Conservation (phyloP, 2,888 invertebrate species). For the Encarsia formosa region DNA sequence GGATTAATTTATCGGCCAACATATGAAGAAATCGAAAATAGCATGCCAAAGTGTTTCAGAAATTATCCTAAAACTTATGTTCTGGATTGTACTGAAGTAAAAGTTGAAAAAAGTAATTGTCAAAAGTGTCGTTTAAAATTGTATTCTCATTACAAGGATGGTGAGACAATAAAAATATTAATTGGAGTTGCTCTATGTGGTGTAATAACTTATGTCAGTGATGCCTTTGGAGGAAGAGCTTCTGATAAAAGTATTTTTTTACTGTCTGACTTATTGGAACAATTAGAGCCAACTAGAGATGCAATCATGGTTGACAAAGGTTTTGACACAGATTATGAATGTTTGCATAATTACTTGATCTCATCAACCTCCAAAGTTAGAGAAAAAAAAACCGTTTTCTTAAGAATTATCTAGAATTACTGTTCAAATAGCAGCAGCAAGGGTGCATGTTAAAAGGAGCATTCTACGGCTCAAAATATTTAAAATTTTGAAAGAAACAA, state of each 20-base stretch:
- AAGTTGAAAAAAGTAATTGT: background rate
- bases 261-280: background rate
- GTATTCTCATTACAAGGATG: background rate
- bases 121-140: background rate
- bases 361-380: background rate
- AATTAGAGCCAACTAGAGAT: background rate
- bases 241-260: background rate
- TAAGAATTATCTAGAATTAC: background rate
- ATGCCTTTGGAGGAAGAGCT: background rate
- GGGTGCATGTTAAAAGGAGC: conserved; percentile 20
- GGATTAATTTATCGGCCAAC: background rate
- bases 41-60: background rate
- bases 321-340: background rate
- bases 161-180: background rate
- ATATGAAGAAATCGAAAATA: background rate
- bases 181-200: background rate
- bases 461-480: conserved; percentile 19
- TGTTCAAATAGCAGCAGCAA: background rate
- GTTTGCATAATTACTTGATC: background rate
- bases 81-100: conserved; percentile 1
- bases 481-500: background rate
- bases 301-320: background rate
- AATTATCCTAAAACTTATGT: background rate
- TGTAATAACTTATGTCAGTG: background rate
- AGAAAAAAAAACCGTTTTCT: background rate